Evolutionary conservation across 2,797 vertebrate genomes (phyloP).

Genomic region (Iguana delicatissima): DNA sequence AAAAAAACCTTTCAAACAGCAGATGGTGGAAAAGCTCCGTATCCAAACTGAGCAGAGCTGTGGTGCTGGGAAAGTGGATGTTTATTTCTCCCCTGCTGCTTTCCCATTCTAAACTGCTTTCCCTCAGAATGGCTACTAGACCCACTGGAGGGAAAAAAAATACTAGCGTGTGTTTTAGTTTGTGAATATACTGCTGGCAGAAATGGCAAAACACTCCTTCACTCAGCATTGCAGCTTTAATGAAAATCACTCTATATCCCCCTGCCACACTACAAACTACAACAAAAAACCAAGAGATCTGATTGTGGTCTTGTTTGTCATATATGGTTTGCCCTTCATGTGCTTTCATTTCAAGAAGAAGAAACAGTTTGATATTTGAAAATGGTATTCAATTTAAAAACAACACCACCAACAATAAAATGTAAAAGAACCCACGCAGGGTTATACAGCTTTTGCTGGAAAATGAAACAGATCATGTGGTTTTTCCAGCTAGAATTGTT

Average conservation of each 20-base stretch:
- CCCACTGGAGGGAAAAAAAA: not conserved
- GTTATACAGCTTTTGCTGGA: not conserved
- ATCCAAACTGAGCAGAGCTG: not conserved
- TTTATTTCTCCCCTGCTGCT: not conserved
- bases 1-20: too few species aligned
- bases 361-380: not conserved
- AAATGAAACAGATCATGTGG: not conserved
- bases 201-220: too few species aligned
- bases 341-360: not conserved
- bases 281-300: not conserved
- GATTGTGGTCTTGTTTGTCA: not conserved
- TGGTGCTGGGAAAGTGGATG: too few species aligned
- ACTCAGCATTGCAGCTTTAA: not conserved
- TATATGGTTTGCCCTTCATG: not conserved
- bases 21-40: too few species aligned
- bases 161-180: not conserved
- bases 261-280: too few species aligned
- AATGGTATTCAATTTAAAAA: not conserved
- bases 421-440: not conserved
- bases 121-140: not conserved
- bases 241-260: not conserved
- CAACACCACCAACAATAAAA: not conserved
- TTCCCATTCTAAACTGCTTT: not conserved
- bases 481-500: not conserved
- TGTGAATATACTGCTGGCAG: not conserved